phyloP scores from a whole-genome alignment of 2,113 vertebrate species.

The Brachypodius melanocephalos region DNA sequence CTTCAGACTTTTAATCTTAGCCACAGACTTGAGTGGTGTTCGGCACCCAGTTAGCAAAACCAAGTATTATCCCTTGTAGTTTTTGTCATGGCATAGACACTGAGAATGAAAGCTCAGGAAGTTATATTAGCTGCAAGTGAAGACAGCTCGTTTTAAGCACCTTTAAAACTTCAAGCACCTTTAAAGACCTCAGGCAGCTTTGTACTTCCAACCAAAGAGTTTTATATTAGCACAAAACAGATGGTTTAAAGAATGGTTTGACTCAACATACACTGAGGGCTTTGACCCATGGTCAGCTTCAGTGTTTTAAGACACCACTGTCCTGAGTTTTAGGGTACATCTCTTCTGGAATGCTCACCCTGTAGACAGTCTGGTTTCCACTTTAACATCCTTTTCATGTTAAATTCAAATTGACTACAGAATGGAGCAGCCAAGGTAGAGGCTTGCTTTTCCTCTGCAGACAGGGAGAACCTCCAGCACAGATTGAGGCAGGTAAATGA shows the following conservation, averaged over 20 bases:
- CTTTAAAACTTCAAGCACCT: not conserved
- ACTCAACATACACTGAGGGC: not conserved
- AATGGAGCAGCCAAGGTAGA: not conserved
- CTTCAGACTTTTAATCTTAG: not conserved
- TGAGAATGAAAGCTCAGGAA: not conserved
- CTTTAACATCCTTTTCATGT: not conserved
- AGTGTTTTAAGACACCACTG: not conserved
- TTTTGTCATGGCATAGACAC: not conserved
- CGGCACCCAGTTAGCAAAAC: not conserved
- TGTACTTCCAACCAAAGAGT: not conserved
- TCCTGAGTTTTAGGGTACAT: not conserved
- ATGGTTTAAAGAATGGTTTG: not conserved
- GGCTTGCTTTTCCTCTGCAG: not conserved
- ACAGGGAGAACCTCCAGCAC: not conserved
- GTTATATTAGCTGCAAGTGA: not conserved
- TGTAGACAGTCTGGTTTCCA: not conserved
- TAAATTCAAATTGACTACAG: not conserved
- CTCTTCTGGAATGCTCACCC: not conserved
- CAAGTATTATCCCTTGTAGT: not conserved
- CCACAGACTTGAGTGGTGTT: not conserved
- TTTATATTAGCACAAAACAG: not conserved
- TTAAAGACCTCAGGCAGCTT: not conserved
- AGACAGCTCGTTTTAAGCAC: not conserved
- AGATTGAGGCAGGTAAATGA: not conserved
- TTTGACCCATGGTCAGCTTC: not conserved